Evolutionary conservation across 2,888 invertebrate species (phyloP), one percentile per base, ranked within the genome.

Genomic region (Rhyacophila evoluta): DNA sequence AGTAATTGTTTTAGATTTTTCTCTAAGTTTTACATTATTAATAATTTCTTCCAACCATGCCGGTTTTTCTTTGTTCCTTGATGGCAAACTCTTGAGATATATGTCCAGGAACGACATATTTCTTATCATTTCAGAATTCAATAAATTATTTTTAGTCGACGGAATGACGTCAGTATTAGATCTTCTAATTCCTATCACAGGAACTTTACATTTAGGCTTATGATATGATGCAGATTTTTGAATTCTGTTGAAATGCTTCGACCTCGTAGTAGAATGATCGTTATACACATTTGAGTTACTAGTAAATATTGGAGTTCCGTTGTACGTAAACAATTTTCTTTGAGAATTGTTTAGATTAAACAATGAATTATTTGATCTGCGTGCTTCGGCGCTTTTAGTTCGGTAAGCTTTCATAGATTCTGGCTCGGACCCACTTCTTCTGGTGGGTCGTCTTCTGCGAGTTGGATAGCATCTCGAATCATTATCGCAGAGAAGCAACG

Each of bases 81-180:
- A 84, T 82, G 87, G 88, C 86, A 90, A 86, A 86, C 89, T 90
- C 86, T 88, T 89, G 85, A 90, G 86, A 84, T 90, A 89, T 84
- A 89, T 90, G 84, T 89, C 88, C 79, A 90, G 85, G 84, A 90
- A 90, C 78, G 88, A 88, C 85, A 89, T 86, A 84, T 89, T 89
- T 39, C 81, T 77, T 1, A 77, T 69, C 12, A 76, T 69, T 2
- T 19, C 28, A 8, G 19, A 39, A 8, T 37, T 74, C n/a, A 27
- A 28, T 8, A 19, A 73, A 38, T 79, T 73, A 15, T 74, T 71
- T 74, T 78, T 81, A 38, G 69, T 72, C 11, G 79, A 68, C 1
- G 38, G 67, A 29, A 72, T 70, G 41, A 81, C 38, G 36, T 82
- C 82, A 12, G 82, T 82, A 28, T 81, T 81, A 1, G 81, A 69